These are phyloP conservation scores for Pleuronectes platessa DNA, from an alignment of 2,113 vertebrate genomes.

Conservation along the genomic window DNA sequence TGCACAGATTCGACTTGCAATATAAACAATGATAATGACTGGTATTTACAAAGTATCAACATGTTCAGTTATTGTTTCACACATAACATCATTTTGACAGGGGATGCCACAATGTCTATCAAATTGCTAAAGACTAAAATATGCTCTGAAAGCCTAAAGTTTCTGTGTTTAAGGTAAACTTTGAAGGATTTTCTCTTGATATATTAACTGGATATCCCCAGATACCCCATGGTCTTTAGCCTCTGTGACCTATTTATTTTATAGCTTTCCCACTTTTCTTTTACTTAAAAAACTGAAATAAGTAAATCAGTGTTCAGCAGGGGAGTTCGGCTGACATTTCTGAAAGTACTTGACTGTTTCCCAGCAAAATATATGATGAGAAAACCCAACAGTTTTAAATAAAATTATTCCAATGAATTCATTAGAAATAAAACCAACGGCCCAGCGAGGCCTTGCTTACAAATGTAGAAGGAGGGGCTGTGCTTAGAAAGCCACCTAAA, in stretches of 20 bases:
- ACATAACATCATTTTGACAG: conserved; percentile 68
- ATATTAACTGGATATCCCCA: conserved; percentile 19
- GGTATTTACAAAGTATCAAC: conserved; percentile 81
- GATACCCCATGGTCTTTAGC: conserved; percentile 1
- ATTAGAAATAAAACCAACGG: conserved; percentile 18
- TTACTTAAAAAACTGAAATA: background rate
- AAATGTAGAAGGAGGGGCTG: conserved; percentile 35
- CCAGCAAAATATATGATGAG: conserved; percentile 27
- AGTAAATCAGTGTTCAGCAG: conserved; percentile 6
- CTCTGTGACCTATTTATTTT: background rate
- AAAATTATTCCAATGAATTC: conserved; percentile 22
- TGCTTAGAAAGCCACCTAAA: conserved; percentile 49
- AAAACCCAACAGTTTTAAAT: conserved; percentile 38
- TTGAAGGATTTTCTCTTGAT: conserved; percentile 43
- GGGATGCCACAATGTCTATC: conserved; percentile 79
- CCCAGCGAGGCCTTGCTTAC: conserved; percentile 8
- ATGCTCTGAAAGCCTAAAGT: conserved; percentile 65
- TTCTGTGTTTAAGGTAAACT: conserved; percentile 41
- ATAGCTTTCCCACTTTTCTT: background rate
- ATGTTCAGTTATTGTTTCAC: conserved; percentile 71
- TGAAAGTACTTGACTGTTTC: conserved; percentile 14
- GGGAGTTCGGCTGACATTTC: background rate
- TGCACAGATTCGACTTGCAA: conserved; percentile 74
- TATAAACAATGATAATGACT: conserved; percentile 78
- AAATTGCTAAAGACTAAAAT: conserved; percentile 77